Evolutionary conservation across 2,888 invertebrate genomes (phyloP).

Genomic region (Masnerella sp.): DNA sequence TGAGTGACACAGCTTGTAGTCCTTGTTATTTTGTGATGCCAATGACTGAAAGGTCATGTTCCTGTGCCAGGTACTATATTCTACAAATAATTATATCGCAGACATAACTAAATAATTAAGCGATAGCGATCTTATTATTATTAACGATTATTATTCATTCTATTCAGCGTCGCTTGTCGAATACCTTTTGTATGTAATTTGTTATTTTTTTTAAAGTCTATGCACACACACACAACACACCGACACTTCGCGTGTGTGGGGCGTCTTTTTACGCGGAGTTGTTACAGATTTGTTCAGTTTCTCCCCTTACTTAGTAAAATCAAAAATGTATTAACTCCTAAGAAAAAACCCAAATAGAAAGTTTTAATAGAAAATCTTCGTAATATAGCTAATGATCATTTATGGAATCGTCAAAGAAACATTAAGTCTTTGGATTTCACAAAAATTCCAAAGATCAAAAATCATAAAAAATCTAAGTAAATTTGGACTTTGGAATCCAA

Average conservation of each 20-base stretch:
- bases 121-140: slow-evolving; percentile 61
- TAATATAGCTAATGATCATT: too few species aligned
- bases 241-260: slow-evolving; percentile 29
- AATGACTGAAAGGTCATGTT: slow-evolving; percentile 78
- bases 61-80: slow-evolving; percentile 78
- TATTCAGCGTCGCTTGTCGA: slow-evolving; percentile 72
- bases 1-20: slow-evolving; percentile 75
- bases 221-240: slow-evolving; percentile 65
- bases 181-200: slow-evolving; percentile 75
- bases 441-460: too few species aligned
- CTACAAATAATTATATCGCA: slow-evolving; percentile 71
- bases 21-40: slow-evolving; percentile 78
- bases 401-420: too few species aligned
- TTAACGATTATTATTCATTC: slow-evolving; percentile 66
- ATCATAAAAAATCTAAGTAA: too few species aligned
- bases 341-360: too few species aligned
- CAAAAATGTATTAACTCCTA: too few species aligned
- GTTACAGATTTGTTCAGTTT: slow-evolving; percentile 46
- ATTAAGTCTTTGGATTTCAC: too few species aligned
- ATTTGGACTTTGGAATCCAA: too few species aligned
- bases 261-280: slow-evolving; percentile 46
- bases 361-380: too few species aligned
- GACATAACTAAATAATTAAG: slow-evolving; percentile 66
- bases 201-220: slow-evolving; percentile 78
- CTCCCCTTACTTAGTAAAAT: slow-evolving; percentile 20